A percentile compares a stretch with the other conserved stretches of the same genome.
phyloP scores from a whole-genome alignment of 2,113 vertebrate species.

The Rana temporaria region DNA sequence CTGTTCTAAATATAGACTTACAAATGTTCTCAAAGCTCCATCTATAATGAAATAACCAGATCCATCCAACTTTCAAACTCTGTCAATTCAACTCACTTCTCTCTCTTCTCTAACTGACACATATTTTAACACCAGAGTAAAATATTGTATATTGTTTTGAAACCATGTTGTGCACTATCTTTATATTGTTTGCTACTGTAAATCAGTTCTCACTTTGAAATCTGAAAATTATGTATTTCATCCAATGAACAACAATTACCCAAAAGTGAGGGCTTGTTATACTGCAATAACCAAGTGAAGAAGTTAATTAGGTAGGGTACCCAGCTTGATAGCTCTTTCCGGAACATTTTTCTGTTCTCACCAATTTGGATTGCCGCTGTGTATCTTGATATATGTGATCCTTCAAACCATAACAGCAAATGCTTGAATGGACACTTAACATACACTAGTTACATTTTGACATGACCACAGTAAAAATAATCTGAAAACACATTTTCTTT shows the following conservation, averaged over 20 bases:
- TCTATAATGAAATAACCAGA: too few relatives aligned
- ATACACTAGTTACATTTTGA: background rate
- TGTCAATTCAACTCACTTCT: too few relatives aligned
- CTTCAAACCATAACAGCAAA: background rate
- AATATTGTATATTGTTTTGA: background rate
- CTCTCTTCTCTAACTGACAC: background rate
- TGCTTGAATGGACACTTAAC: background rate
- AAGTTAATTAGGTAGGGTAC: background rate
- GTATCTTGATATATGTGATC: slow-evolving; percentile 19
- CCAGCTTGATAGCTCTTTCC: background rate
- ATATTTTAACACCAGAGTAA: background rate
- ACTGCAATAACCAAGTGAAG: background rate
- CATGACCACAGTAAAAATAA: background rate
- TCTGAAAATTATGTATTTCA: slow-evolving; percentile 11
- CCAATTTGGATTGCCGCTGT: slow-evolving; percentile 17
- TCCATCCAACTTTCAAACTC: too few relatives aligned
- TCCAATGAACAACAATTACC: slow-evolving; percentile 23
- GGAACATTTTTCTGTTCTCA: slow-evolving; percentile 19
- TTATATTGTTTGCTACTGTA: background rate
- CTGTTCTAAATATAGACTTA: too few relatives aligned
- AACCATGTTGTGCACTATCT: slow-evolving; percentile 22
- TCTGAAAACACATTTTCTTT: background rate
- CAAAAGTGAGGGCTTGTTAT: background rate
- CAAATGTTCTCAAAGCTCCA: too few relatives aligned
- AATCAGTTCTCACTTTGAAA: background rate